A percentile compares a stretch with the other conserved stretches of the same genome.
Conservation (phyloP, 1,140 invertebrate species). For the Aphaenogaster ashmeadi region DNA sequence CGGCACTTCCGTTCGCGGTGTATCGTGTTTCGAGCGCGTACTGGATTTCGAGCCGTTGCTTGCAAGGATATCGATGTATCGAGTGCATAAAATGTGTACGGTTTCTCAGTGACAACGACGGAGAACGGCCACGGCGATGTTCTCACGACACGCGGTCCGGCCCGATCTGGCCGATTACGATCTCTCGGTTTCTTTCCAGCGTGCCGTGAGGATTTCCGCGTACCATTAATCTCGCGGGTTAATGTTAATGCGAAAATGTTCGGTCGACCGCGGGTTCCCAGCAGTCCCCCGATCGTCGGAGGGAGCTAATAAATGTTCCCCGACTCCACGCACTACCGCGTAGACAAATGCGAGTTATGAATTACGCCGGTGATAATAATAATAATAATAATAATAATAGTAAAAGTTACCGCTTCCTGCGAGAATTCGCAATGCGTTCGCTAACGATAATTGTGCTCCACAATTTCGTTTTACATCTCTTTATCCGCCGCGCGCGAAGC, state of each 20-base stretch:
- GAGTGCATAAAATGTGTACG: slow-evolving; percentile 62
- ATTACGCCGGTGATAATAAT: slow-evolving; percentile 24
- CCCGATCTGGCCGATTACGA: slow-evolving; percentile 50
- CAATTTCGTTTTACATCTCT: slow-evolving; percentile 29
- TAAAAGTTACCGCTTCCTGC: slow-evolving; percentile 22
- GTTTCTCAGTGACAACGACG: slow-evolving; percentile 69
- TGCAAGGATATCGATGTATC: slow-evolving; percentile 56
- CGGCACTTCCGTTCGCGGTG: slow-evolving; percentile 61
- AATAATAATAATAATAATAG: neutral
- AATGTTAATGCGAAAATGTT: slow-evolving; percentile 65
- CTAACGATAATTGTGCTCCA: neutral
- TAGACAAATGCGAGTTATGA: slow-evolving; percentile 37
- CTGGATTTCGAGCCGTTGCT: slow-evolving; percentile 60
- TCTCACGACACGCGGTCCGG: slow-evolving; percentile 64
- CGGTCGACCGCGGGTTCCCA: slow-evolving; percentile 30
- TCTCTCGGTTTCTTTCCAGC: slow-evolving; percentile 59
- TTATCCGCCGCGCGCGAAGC: neutral
- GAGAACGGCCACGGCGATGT: slow-evolving; percentile 60
- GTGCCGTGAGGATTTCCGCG: slow-evolving; percentile 26
- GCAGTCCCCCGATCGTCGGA: slow-evolving; percentile 6
- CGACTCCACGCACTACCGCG: neutral
- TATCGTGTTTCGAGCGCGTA: slow-evolving; percentile 70
- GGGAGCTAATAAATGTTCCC: slow-evolving; percentile 34
- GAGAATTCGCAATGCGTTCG: slow-evolving; percentile 15
- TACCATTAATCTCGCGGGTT: slow-evolving; percentile 57